Evolutionary conservation across 2,888 invertebrate genomes (phyloP).

Genomic region (Meiosimyza decipiens): DNA sequence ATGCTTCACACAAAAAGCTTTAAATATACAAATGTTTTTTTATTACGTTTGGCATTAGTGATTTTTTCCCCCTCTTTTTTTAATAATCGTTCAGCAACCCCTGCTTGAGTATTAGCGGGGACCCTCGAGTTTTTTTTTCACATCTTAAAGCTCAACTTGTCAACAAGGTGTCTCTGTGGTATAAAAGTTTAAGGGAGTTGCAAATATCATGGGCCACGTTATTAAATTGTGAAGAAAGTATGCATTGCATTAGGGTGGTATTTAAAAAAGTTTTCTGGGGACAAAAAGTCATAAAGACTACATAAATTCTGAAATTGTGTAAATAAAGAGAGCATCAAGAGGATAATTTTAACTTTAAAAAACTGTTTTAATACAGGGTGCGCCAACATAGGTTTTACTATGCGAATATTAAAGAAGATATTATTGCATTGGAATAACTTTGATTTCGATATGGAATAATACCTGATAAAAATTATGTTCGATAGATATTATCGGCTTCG

Average conservation of each 20-base stretch:
- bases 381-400: too few species aligned
- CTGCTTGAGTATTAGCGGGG: not conserved
- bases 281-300: not conserved
- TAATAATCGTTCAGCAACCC: conserved; percentile 15
- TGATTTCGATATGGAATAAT: too few species aligned
- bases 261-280: not conserved
- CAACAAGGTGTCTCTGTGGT: not conserved
- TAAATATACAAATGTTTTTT: not conserved
- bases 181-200: conserved; percentile 5
- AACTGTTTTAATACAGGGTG: too few species aligned
- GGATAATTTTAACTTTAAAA: too few species aligned
- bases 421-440: too few species aligned
- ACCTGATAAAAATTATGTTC: too few species aligned
- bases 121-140: conserved; percentile 14
- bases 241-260: not conserved
- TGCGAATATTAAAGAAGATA: too few species aligned
- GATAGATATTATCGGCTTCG: too few species aligned
- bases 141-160: not conserved
- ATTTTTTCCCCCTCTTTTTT: not conserved
- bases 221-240: too few species aligned
- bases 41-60: not conserved
- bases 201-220: not conserved
- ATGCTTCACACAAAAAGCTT: conserved; percentile 3
- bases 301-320: not conserved
- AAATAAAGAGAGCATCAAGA: not conserved